Evolutionary conservation across 2,888 invertebrate genomes (phyloP).

Genomic region (Phoronis australis): DNA sequence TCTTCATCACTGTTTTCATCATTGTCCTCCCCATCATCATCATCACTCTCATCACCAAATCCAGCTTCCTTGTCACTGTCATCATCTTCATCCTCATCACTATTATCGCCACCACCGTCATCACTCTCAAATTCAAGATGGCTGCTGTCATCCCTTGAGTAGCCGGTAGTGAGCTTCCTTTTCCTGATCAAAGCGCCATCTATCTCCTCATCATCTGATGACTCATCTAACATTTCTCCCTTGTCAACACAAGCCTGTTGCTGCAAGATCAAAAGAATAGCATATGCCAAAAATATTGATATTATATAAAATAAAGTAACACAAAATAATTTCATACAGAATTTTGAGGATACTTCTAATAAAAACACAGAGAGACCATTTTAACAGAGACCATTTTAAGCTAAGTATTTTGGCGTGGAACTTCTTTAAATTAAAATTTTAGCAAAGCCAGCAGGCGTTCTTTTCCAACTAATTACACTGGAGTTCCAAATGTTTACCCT

Average conservation of each 20-base stretch:
- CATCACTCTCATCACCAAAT: slow-evolving; percentile 38
- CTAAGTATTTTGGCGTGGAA: too few species aligned
- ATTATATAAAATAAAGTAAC: neutral
- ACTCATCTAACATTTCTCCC: neutral
- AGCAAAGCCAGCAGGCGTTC: too few species aligned
- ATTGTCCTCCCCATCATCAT: too few species aligned
- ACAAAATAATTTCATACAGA: neutral
- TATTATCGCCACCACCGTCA: slow-evolving; percentile 14
- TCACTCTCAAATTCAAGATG: slow-evolving; percentile 37
- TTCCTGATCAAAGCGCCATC: neutral
- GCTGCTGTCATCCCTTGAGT: slow-evolving; percentile 31
- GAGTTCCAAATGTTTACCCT: too few species aligned
- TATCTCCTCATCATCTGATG: slow-evolving; percentile 4
- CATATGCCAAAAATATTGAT: neutral
- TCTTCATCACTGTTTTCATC: too few species aligned
- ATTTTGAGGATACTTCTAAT: too few species aligned
- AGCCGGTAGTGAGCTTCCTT: slow-evolving; percentile 30
- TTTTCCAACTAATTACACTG: too few species aligned
- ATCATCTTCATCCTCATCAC: slow-evolving; percentile 18
- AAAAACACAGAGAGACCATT: too few species aligned
- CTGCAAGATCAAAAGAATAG: neutral
- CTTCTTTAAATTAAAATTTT: too few species aligned
- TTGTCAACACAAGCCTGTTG: neutral
- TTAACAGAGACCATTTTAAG: too few species aligned
- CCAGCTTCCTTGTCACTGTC: slow-evolving; percentile 15